Evolutionary conservation across 2,888 invertebrate genomes (phyloP), one percentile per base, ranked within the genome.

Genomic region (Lasius platythorax): DNA sequence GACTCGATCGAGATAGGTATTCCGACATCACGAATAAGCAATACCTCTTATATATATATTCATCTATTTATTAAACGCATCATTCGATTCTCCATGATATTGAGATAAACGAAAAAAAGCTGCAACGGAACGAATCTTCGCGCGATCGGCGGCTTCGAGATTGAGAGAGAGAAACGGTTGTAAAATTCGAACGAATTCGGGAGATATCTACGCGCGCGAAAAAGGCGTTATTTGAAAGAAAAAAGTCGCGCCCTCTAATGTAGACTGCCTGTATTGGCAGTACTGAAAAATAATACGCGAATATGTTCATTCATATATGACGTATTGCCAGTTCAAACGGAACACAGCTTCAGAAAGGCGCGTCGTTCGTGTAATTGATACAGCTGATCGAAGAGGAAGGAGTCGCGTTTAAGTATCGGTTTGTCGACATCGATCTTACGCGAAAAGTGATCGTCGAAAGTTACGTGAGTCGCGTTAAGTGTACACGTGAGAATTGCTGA

Each of bases 211-310:
- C 37, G 37, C 53, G 67, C 40, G 76, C 28, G 53, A 40, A 40
- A 53, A 28, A 37, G 28, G 37, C 56, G 53, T 28, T 12, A 9
- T 68, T 78, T 15, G 56, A 78, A 78, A 68, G 30, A 70, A 76
- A 78, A 68, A 40, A 68, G n/a, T 68, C 28, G 28, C 40, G 68
- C 28, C 30, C n/a, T 12, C 43, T 3, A 12, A 43, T 12, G 43
- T 46, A 46, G 18, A 8, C 15, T 8, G 18, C 46, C 1, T 15
- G 5, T 18, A 53, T 53, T 53, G 50, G 50, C 50, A 53, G n/a
- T 53, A 53, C 2, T 53, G 50, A 50, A 50, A 53, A 18, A 8
- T 53, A 8, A 53, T 53, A 53, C 8, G 50, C n/a, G 50, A n/a
- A 53, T 53, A 53, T 53, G 18, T 53, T 53, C 50, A 53, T 53